These are phyloP conservation scores for Aegithalos caudatus DNA, from an alignment of 2,113 vertebrate genomes.

Conservation along the genomic window DNA sequence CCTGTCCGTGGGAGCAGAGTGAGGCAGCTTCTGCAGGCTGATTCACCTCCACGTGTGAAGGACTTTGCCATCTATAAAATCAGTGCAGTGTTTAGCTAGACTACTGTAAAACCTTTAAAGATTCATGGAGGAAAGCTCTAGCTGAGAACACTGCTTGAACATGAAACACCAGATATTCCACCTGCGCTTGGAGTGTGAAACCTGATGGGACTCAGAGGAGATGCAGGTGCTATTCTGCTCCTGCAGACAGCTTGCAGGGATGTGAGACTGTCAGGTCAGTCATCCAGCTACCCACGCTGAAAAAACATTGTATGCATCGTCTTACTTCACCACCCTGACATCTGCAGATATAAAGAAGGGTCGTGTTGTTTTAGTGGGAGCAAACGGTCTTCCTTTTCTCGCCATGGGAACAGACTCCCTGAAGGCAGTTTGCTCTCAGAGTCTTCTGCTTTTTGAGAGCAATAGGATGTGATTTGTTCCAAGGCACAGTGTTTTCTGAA, in stretches of 20 bases:
- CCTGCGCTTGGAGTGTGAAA: background rate
- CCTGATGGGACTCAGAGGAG: background rate
- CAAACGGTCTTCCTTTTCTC: background rate
- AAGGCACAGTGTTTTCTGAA: constrained; percentile 24
- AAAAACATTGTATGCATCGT: background rate
- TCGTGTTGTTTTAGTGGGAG: background rate
- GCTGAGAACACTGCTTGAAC: background rate
- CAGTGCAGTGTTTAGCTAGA: background rate
- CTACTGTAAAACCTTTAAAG: background rate
- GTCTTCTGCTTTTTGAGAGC: background rate
- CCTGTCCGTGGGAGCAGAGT: background rate
- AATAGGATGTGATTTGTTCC: background rate
- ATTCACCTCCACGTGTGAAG: background rate
- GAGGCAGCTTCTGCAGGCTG: background rate
- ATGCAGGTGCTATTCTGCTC: background rate
- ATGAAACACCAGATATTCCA: background rate
- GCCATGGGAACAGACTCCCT: background rate
- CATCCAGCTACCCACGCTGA: background rate
- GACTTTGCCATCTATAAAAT: background rate
- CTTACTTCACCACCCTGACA: background rate
- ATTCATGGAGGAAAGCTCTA: background rate
- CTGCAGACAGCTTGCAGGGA: background rate
- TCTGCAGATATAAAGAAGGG: background rate
- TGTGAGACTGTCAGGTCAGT: background rate
- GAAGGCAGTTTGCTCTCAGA: background rate